Base-by-base conservation (phyloP, 37 sponge, comb jelly and placozoan species). In the Eunapius fragilis region DNA sequence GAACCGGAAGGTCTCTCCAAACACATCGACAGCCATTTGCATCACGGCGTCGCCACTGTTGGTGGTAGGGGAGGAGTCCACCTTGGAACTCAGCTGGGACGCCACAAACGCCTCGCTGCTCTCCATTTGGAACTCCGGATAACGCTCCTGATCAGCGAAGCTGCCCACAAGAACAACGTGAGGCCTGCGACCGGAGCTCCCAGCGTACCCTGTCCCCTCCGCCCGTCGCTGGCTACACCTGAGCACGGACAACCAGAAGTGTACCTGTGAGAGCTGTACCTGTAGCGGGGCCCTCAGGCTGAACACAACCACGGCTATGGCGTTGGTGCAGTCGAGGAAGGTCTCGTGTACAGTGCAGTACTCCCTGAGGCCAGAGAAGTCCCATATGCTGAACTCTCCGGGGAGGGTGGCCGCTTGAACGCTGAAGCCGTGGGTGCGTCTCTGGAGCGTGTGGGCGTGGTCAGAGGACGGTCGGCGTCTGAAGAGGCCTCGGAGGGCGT, bases 321-420 rank as follows among this genome's bases (percentile, higher is more conserved):
- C 26, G 78, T 93, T 96, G 32, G 58, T 70, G 26, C 41, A 67
- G 4, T 25, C 79, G 30, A 96, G 79, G 72, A 96, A 93, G 68
- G 78, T 35, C 84, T 93, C 97, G 70, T 96, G 97, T 17, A 76
- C 76, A 0, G 72, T 41, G 85, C 91, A 91, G 86, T 91, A 96
- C 69, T 87, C 84, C 70, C 87, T 83, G 36, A 74, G 45, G 37
- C 97, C 97, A 2, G 94, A 93, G 80, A 96, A 90, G 67, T 96
- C 97, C 97, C 97, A 96, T 2, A 96, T 81, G 78, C 91, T 92
- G 83, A 96, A 96, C 35, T 88, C 92, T n/a, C 69, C 69, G 0
- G 95, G 88, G 25, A 95, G 81, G 78, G 77, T 86, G 11, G 67
- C 69, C 67, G 87, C 80, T 26, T 89, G 71, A 31, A 95, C 78